Base-by-base conservation (phyloP, 2,113 vertebrate genomes). In the Empidonax traillii region DNA sequence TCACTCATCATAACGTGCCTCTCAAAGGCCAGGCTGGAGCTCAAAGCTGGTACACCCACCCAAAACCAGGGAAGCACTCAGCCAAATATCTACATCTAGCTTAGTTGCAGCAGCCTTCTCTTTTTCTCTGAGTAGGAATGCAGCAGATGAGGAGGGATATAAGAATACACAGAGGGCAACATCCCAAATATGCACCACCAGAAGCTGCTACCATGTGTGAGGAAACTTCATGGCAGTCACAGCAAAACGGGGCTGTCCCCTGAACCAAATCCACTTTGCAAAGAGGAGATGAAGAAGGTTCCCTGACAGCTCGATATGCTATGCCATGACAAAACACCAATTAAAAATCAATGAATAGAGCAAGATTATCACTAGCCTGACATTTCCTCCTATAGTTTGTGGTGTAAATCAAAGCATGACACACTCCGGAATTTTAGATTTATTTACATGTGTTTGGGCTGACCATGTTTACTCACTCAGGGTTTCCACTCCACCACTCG, bases 1-100 rank as follows among this genome's bases (percentile, higher is more conserved):
- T 97, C 94, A 93, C 89, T 97, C 95, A 97, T 95, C 96, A 91
- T 47, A 90, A 92, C 5, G 31, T 90, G 83, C 85, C 86, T 84
- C 91, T 96, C 79, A 86, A 91, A 96, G 87, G 51, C 82, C n/a
- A 86, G 94, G 83, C 86, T 59, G 53, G 92, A 77, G 76, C 82
- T 89, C 67, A 43, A 90, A 89, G 92, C 33, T 84, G 92, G 61
- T 94, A 80, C 28, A 16, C 74, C 75, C 30, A 0, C 52, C 94
- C 93, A 89, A 91, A 95, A 83, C 90, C 92, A 93, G 75, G 71
- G 46, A 44, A 91, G 56, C 18, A 28, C 46, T 85, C 3, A 20
- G 87, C 85, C 94, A 96, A 96, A 46, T 61, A 67, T 85, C 61
- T 72, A 25, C 76, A 86, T 61, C 43, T 47, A 92, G 69, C 53